Evolutionary conservation across 2,888 invertebrate genomes (phyloP).

Genomic region (Sialis lutaria): DNA sequence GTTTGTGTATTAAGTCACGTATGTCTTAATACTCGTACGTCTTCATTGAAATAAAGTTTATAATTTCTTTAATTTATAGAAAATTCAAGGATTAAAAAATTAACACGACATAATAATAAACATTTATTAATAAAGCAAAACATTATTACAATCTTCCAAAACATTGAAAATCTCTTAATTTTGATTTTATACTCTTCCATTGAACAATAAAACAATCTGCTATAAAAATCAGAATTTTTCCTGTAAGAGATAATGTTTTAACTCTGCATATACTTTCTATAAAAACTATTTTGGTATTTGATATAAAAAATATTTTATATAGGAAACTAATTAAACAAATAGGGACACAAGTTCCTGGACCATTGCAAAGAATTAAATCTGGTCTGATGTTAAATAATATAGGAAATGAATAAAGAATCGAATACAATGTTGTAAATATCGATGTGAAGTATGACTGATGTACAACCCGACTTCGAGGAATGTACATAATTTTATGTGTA

Average conservation of each 20-base stretch:
- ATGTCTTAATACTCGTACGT: too few species aligned
- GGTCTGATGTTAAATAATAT: conserved; percentile 52
- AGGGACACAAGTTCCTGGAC: conserved; percentile 94
- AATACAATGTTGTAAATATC: conserved; percentile 56
- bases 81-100: too few species aligned
- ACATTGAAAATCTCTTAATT: conserved; percentile 52
- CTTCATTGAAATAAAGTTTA: too few species aligned
- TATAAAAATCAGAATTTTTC: conserved; percentile 66
- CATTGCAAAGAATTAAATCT: conserved; percentile 77
- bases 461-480: conserved; percentile 76
- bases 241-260: conserved; percentile 71
- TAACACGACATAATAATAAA: too few species aligned
- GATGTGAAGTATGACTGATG: conserved; percentile 71
- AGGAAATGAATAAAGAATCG: conserved; percentile 50
- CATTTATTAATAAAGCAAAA: not conserved
- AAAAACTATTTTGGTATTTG: conserved; percentile 63
- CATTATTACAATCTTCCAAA: conserved; percentile 52
- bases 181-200: conserved; percentile 63
- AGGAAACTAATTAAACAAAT: conserved; percentile 65
- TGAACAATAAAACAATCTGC: conserved; percentile 83
- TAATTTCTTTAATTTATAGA: too few species aligned
- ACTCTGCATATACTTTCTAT: conserved; percentile 93
- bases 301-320: conserved; percentile 46
- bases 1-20: too few species aligned
- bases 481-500: conserved; percentile 34